Base-by-base conservation (phyloP, 2,797 vertebrate species). In the Sciurus carolinensis region DNA sequence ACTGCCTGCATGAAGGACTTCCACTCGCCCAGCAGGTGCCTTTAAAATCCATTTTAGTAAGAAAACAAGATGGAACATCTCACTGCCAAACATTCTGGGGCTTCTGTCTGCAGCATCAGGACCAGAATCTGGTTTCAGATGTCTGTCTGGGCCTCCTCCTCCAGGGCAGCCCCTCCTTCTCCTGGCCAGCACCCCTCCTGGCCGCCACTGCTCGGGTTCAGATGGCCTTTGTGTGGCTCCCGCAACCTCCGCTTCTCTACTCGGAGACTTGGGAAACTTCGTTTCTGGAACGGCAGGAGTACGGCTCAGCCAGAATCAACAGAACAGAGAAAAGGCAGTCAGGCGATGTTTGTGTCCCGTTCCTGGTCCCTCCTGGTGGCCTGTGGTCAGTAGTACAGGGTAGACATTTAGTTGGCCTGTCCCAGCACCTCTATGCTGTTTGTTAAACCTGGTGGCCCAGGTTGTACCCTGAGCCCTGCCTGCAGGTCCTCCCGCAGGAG, bases 1-100 rank as follows among this genome's bases (percentile, higher is more conserved):
- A 2, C 71, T 0, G 14, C 54, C 72, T 24, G 13, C n/a, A 4
- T 39, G 62, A 71, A 79, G 26, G 76, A 3, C 73, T 50, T 90
- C 26, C 7, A 0, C 47, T 50, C 0, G 30, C 80, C 64, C 44
- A 50, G 57, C 42, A 24, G 7, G 44, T 66, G 13, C 57, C 77
- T 90, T 96, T 71, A 66, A 86, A 73, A 75, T 64, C 64, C 59
- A 11, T 80, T 77, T 96, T 84, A 62, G 36, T 9, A 28, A 69
- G 64, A 59, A 47, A 71, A 42, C 75, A 66, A 88, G 50, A 30
- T 47, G 64, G 71, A 66, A 18, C 28, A 18, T 75, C 39, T 71
- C 52, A 7, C 42, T 26, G 9, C 47, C 18, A 79, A 76, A 24
- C 79, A 10, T 79, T 54, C 33, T 59, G 28, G 92, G 42, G 39